phyloP scores from a whole-genome alignment of 2,888 invertebrate genomes.

The Brenthis daphne region DNA sequence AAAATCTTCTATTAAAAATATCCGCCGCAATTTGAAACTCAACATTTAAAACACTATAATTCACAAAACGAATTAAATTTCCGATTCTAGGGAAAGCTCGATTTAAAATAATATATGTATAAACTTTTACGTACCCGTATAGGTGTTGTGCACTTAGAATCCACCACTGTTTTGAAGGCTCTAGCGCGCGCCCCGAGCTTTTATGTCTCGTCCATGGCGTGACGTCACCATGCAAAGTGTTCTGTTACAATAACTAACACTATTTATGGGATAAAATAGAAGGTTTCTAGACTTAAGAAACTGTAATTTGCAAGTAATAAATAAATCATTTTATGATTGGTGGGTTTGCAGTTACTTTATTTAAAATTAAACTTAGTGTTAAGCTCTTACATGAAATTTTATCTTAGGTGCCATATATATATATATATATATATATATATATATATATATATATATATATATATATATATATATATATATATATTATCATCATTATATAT shows the following conservation, averaged over 20 bases:
- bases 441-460: too few species aligned
- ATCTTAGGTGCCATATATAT: too few species aligned
- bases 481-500: too few species aligned
- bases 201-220: conserved; percentile 50
- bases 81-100: too few species aligned
- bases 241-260: conserved; percentile 46
- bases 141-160: conserved; percentile 70
- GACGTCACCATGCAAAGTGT: conserved; percentile 69
- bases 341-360: neutral
- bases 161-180: conserved; percentile 64
- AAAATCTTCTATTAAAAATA: too few species aligned
- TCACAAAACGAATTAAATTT: too few species aligned
- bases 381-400: neutral
- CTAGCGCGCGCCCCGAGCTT: conserved; percentile 59
- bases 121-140: conserved; percentile 49
- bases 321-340: neutral
- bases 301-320: conserved; percentile 19
- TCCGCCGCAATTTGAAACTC: too few species aligned
- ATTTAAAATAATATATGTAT: neutral
- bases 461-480: too few species aligned
- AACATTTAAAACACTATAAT: too few species aligned
- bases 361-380: neutral
- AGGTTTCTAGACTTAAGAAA: conserved; percentile 26
- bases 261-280: conserved; percentile 35
- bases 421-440: too few species aligned